phyloP scores from a whole-genome alignment of 2,797 vertebrate species.

The Garrulus glandarius region DNA sequence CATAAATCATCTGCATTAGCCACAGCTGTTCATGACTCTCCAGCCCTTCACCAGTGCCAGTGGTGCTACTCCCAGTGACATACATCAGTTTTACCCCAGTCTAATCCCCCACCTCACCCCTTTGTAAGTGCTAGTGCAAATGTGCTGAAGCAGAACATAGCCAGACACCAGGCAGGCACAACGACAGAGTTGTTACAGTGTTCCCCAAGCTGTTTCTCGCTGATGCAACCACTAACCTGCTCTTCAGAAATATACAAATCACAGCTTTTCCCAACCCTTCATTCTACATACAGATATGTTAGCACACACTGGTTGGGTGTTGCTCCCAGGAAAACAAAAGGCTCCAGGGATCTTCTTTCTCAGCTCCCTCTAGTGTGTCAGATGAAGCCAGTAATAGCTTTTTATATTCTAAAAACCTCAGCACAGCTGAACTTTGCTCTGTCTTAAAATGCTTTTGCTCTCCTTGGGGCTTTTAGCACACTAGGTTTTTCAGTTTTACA shows the following conservation, averaged over 20 bases:
- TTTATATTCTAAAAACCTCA: neutral
- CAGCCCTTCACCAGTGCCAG: neutral
- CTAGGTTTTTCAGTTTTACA: neutral
- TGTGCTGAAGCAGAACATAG: fast-evolving
- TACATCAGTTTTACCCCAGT: neutral
- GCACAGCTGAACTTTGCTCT: neutral
- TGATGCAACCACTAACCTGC: neutral
- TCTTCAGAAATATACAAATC: neutral
- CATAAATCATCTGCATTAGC: neutral
- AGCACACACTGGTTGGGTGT: neutral
- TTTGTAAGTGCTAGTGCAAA: neutral
- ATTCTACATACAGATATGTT: neutral
- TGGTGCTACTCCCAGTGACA: fast-evolving
- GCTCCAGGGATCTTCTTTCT: neutral
- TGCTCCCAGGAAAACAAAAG: neutral
- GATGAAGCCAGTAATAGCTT: neutral
- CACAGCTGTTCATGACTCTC: fast-evolving
- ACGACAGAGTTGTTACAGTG: fast-evolving
- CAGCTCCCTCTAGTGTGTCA: neutral
- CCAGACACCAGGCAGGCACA: neutral
- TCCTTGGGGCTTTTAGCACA: neutral
- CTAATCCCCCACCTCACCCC: neutral
- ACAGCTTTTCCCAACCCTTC: neutral
- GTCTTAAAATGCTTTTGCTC: neutral
- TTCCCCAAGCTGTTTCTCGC: neutral